Conservation (phyloP, 2,113 vertebrate genomes). For the Melanostigma gelatinosum region DNA sequence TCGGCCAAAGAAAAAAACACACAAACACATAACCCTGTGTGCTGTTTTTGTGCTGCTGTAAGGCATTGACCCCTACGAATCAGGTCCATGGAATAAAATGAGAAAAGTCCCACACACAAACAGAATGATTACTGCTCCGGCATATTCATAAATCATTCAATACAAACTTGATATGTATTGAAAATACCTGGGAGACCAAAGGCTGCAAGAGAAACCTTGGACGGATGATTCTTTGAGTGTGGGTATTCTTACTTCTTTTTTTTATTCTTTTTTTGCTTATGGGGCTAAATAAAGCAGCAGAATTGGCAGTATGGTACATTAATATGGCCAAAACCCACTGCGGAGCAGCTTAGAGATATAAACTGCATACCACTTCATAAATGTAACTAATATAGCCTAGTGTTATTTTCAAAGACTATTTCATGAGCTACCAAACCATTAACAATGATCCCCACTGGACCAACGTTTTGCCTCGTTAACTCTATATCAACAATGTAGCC, state of each 20-base stretch:
- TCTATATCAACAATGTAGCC: conserved; percentile 1
- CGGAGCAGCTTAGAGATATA: conserved; percentile 7
- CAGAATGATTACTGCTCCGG: not conserved
- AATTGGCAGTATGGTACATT: conserved; percentile 5
- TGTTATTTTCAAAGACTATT: conserved; percentile 20
- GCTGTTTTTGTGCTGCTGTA: not conserved
- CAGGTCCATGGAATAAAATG: not conserved
- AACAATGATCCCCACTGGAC: conserved; percentile 10
- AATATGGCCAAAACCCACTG: conserved; percentile 1
- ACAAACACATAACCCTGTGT: no score
- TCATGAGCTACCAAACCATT: conserved; percentile 3
- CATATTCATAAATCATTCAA: not conserved
- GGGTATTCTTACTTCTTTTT: not conserved
- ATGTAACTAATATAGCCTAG: conserved; percentile 7
- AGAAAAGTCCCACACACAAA: not conserved
- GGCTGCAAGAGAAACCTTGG: not conserved
- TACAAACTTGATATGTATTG: not conserved
- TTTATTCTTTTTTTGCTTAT: not conserved
- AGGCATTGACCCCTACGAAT: not conserved
- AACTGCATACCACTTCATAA: conserved; percentile 3
- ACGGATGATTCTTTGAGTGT: not conserved
- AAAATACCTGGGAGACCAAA: not conserved
- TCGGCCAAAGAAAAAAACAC: not conserved
- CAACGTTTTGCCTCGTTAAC: not conserved
- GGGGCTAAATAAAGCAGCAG: not conserved